Evolutionary conservation across 1,140 invertebrate species (phyloP).

Genomic region (Apis cerana): DNA sequence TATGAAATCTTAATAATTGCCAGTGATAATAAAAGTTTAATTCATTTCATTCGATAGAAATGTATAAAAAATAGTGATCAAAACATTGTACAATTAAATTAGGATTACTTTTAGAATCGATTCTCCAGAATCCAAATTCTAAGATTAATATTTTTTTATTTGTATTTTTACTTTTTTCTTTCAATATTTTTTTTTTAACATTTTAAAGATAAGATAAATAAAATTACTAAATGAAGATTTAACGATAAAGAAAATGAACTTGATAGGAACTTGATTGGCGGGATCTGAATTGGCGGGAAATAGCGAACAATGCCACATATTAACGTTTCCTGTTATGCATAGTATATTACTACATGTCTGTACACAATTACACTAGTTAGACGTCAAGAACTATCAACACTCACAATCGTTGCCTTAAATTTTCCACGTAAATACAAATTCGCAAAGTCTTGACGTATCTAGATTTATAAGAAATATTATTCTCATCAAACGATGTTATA

Average conservation of each 20-base stretch:
- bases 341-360: not conserved
- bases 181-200: too few relatives aligned
- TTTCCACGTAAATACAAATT: not conserved
- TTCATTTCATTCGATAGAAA: too few relatives aligned
- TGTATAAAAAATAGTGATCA: too few relatives aligned
- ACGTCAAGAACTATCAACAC: not conserved
- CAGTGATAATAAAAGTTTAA: too few relatives aligned
- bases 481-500: not conserved
- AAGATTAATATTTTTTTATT: too few relatives aligned
- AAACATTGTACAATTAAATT: too few relatives aligned
- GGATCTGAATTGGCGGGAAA: not conserved
- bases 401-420: constrained; percentile 10
- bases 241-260: not conserved
- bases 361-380: not conserved
- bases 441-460: not conserved
- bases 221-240: too few relatives aligned
- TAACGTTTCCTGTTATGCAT: constrained; percentile 36
- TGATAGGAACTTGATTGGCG: not conserved
- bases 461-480: not conserved
- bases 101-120: too few relatives aligned
- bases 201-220: too few relatives aligned
- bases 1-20: too few relatives aligned
- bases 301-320: constrained; percentile 16
- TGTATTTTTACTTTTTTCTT: too few relatives aligned
- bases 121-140: too few relatives aligned